These are phyloP conservation scores for Corythoichthys haematopterus DNA, from an alignment of 2,113 vertebrate genomes.

Conservation along the genomic window DNA sequence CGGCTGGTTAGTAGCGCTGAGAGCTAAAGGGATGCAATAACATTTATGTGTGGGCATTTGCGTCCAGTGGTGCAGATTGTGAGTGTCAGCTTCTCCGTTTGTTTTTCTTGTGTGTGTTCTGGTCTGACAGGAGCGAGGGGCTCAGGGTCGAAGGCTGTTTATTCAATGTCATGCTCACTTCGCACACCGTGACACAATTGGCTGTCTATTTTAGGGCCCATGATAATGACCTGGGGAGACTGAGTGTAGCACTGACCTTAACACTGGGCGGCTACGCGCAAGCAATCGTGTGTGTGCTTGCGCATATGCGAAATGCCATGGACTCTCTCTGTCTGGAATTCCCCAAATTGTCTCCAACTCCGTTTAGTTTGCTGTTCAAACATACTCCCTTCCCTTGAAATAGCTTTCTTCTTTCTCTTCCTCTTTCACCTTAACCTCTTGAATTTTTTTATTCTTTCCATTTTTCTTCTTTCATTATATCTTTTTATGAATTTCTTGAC, in stretches of 20 bases:
- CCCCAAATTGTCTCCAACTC: conserved; percentile 64
- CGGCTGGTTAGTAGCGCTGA: conserved; percentile 50
- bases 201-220: conserved; percentile 57
- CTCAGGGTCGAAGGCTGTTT: conserved; percentile 50
- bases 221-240: conserved; percentile 67
- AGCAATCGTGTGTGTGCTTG: conserved; percentile 11
- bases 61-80: conserved; percentile 6
- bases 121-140: conserved; percentile 37
- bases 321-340: conserved; percentile 67
- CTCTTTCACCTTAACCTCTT: conserved; percentile 12
- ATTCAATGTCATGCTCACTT: conserved; percentile 67
- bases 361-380: conserved; percentile 56
- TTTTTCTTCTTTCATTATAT: background rate
- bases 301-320: conserved; percentile 19
- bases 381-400: conserved; percentile 55
- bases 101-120: conserved; percentile 34
- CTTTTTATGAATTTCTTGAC: conserved; percentile 19
- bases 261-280: conserved; percentile 40
- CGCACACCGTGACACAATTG: conserved; percentile 57
- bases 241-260: conserved; percentile 67
- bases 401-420: conserved; percentile 57
- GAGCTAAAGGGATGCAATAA: conserved; percentile 55
- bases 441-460: background rate
- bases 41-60: conserved; percentile 21
- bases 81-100: conserved; percentile 19